These are phyloP conservation scores for Thaumetopoea pityocampa DNA, from an alignment of 1,140 invertebrate genomes.

Conservation along the genomic window DNA sequence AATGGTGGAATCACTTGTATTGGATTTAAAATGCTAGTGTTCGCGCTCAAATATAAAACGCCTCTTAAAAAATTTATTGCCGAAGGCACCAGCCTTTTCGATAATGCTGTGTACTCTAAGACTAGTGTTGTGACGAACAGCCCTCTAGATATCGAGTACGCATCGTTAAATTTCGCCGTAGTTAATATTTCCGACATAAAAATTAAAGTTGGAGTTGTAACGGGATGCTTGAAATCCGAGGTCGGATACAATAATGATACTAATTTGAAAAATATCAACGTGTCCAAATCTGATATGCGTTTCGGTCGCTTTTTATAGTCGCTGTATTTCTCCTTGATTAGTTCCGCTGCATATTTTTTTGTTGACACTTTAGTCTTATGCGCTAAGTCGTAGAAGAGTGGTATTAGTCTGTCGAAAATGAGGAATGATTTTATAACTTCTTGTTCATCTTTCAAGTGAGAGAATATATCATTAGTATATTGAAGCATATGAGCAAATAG, in stretches of 20 bases:
- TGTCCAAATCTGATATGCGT: constrained; percentile 82
- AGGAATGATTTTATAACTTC: constrained; percentile 77
- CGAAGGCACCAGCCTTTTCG: constrained; percentile 88
- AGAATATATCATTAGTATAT: constrained; percentile 82
- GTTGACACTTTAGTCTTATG: constrained; percentile 82
- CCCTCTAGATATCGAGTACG: constrained; percentile 84
- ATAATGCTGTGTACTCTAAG: constrained; percentile 87
- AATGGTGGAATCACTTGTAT: constrained; percentile 82
- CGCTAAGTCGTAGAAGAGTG: constrained; percentile 84
- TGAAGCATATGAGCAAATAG: constrained; percentile 86
- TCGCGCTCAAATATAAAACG: constrained; percentile 79
- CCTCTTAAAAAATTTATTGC: constrained; percentile 86
- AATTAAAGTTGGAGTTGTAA: constrained; percentile 89
- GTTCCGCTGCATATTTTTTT: constrained; percentile 79
- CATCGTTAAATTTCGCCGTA: constrained; percentile 77
- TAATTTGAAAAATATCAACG: constrained; percentile 87
- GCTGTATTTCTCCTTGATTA: constrained; percentile 85
- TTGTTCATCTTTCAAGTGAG: constrained; percentile 60
- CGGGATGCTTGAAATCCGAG: constrained; percentile 91
- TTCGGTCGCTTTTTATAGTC: constrained; percentile 79
- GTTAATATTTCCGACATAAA: constrained; percentile 90
- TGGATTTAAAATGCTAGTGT: constrained; percentile 74
- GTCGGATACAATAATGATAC: constrained; percentile 88
- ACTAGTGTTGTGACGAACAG: constrained; percentile 85
- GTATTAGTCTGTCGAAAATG: constrained; percentile 79